Base-by-base conservation (phyloP, 2,797 vertebrate species). In the Odontamblyopus rebecca region DNA sequence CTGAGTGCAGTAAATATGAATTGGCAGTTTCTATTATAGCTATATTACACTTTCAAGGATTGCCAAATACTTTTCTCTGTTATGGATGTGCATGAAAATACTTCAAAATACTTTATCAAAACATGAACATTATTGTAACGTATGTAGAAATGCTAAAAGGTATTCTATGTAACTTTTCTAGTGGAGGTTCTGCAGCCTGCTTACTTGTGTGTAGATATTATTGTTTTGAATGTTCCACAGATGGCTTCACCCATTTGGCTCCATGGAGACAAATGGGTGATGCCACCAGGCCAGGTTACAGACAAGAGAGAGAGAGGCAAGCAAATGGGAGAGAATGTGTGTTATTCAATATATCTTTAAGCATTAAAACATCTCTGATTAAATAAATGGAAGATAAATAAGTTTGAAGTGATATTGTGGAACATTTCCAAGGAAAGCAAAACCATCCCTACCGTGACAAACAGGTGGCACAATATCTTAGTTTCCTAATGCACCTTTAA, bases 161-260 rank as follows among this genome's bases (percentile, higher is more conserved):
- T 15, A 15, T 13, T 15, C 13, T 48, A 44, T 44, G 13, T 48
- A 48, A 48, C 13, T 48, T 48, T 48, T 48, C 44, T 48, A 15
- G 44, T 48, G 2, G 3, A 48, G 4, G 13, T 4, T 13, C 13
- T 3, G 0, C 13, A 48, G 30, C 57, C 57, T 60, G 12, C 27
- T 6, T 60, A 6, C 29, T 5, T 30, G 13, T 27, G 29, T 16
- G 26, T 27, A 29, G 57, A 29, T 60, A 15, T 29, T 27, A 29
- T 60, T 60, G 15, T 12, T 60, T 60, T 30, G 57, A 60, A 60
- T 60, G 57, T 60, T 60, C 27, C 57, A 60, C 57, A 60, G 27
- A 30, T 60, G 57, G 13, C 57, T 6, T 18, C n/a, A n/a, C n/a
- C n/a, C n/a, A n/a, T n/a, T n/a, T 59, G 2, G 15, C 13, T 4